Base-by-base conservation (phyloP, 2,113 vertebrate genomes). In the Saccopteryx bilineata region DNA sequence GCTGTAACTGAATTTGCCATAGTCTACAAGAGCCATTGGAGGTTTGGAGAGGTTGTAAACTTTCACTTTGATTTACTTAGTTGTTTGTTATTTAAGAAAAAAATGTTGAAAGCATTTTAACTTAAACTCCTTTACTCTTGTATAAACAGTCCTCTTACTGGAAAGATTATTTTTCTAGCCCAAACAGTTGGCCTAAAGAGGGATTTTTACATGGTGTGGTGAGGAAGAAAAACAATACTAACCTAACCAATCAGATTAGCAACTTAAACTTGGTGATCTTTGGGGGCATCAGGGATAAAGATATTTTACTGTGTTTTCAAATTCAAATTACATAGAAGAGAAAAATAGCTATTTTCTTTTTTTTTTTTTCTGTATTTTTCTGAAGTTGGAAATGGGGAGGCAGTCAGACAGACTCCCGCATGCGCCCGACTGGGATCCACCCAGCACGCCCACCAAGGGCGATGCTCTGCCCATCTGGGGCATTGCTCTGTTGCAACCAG, bases 11-110 rank as follows among this genome's bases (percentile, higher is more conserved):
- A 94, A 72, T 91, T 86, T 95, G 66, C 48, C 15, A 33, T 63
- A n/a, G 7, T 39, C 52, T 54, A 0, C 39, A 65, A 50, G 8
- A 81, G 13, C n/a, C 56, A 78, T 58, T 69, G 46, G 52, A 97
- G 28, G 39, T 66, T 86, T 91, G 60, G 60, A 93, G 65, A 79
- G 24, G 1, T 66, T 82, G 5, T 94, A 58, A 85, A 5, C 24
- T 87, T 96, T 69, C 58, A 19, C 87, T 91, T 91, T 95, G 33
- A 48, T 85, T 94, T 97, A 69, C 26, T 90, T 74, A 65, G 10
- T 83, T 84, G 18, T 66, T 54, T 63, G 11, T 69, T 83, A 39
- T 82, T 92, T 65, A 66, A 21, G 60, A 60, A 76, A 94, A 91
- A 91, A 91, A n/a, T 71, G 4, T 76, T 92, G 66, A 66, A 31